These are phyloP conservation scores for Lochmaea capreae DNA, from an alignment of 2,888 invertebrate genomes.

Conservation along the genomic window DNA sequence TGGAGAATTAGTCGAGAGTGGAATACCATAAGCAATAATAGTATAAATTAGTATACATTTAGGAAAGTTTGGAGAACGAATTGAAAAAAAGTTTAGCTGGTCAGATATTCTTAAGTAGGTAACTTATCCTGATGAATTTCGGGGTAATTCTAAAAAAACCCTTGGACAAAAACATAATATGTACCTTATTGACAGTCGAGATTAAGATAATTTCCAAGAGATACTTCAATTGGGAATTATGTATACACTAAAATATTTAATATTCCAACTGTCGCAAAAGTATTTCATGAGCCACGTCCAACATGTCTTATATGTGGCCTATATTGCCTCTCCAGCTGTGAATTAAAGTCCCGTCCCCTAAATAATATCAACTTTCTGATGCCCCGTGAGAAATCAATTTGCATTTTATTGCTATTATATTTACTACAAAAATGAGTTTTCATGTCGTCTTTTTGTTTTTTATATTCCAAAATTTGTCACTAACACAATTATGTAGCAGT, in stretches of 20 bases:
- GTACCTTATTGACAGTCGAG: no score
- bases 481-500: conserved; percentile 58
- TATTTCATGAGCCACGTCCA: neutral
- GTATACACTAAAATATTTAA: conserved; percentile 12
- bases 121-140: no score
- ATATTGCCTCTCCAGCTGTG: conserved; percentile 59
- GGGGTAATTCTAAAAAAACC: no score
- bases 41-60: no score
- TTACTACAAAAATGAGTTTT: conserved; percentile 62
- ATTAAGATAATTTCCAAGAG: no score
- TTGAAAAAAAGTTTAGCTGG: no score
- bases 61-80: no score
- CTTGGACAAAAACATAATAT: no score
- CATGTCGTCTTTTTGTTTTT: conserved; percentile 54
- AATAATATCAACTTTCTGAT: conserved; percentile 55
- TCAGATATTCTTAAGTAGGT: no score
- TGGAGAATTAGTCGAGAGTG: no score
- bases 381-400: conserved; percentile 65
- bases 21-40: no score
- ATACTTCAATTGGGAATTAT: neutral
- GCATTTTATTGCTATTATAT: conserved; percentile 65
- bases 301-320: conserved; percentile 46
- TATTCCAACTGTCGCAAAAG: conserved; percentile 8
- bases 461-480: conserved; percentile 55
- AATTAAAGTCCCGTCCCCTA: conserved; percentile 56